phyloP scores from a whole-genome alignment of 2,113 vertebrate genomes.

The Melanotaenia duboulayi region DNA sequence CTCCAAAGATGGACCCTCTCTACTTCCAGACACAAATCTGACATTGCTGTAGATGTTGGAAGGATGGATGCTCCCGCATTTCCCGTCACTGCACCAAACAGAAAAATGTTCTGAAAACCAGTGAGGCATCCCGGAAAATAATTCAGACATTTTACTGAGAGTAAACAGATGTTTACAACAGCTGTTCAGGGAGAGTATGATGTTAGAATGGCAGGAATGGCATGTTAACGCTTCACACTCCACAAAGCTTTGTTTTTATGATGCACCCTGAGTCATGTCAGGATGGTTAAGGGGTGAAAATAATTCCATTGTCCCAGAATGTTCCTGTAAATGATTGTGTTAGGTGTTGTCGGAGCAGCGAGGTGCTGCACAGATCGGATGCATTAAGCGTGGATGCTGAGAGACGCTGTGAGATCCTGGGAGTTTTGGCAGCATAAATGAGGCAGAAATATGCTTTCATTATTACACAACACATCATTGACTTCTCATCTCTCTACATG shows the following conservation, averaged over 20 bases:
- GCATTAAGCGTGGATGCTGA: slow-evolving; percentile 27
- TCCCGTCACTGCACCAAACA: not conserved
- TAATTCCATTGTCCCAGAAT: not conserved
- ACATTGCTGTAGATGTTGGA: too few species aligned
- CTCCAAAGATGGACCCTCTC: too few species aligned
- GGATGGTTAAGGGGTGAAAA: not conserved
- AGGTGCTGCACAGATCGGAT: slow-evolving; percentile 25
- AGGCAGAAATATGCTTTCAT: slow-evolving; percentile 64
- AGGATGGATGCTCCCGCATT: not conserved
- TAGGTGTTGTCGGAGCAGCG: not conserved
- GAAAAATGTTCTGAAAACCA: not conserved
- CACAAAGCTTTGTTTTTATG: not conserved
- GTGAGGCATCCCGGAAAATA: not conserved
- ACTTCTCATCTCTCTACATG: slow-evolving; percentile 55
- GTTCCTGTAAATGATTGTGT: slow-evolving; percentile 3
- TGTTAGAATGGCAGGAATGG: not conserved
- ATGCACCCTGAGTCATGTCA: too few species aligned
- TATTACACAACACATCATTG: slow-evolving; percentile 65
- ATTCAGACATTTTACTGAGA: not conserved
- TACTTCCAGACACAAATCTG: too few species aligned
- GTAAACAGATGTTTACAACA: not conserved
- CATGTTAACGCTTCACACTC: not conserved
- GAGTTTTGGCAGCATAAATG: slow-evolving; percentile 61
- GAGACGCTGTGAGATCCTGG: slow-evolving; percentile 41
- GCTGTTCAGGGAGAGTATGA: not conserved